A percentile compares a stretch with the other conserved stretches of the same genome.
Evolutionary conservation across 2,113 vertebrate genomes (phyloP).

Genomic region (Gulo gulo): DNA sequence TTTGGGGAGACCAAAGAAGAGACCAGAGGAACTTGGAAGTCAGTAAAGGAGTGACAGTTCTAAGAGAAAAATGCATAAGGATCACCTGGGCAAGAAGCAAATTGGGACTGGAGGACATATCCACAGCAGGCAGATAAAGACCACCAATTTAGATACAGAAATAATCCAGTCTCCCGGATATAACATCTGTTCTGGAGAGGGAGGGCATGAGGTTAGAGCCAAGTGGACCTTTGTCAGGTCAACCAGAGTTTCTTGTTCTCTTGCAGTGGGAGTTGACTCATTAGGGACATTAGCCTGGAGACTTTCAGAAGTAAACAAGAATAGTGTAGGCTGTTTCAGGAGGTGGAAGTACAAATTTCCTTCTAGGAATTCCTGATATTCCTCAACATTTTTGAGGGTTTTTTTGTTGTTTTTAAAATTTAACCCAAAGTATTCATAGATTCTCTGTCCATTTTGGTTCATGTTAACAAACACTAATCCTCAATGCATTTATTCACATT

Average conservation of each 20-base stretch:
- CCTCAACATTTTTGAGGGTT: not conserved
- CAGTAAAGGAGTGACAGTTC: not conserved
- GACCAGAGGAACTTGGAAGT: not conserved
- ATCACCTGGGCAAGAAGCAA: not conserved
- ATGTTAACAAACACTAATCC: slow-evolving; percentile 11
- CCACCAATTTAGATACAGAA: not conserved
- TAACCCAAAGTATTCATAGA: not conserved
- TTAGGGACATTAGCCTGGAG: not conserved
- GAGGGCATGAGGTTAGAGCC: not conserved
- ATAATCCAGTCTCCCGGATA: not conserved
- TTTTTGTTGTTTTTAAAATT: slow-evolving; percentile 34
- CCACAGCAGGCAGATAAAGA: not conserved
- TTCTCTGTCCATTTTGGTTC: slow-evolving; percentile 2
- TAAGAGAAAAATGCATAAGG: not conserved
- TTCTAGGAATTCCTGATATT: not conserved
- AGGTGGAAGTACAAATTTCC: not conserved
- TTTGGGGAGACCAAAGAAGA: not conserved
- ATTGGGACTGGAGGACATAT: not conserved
- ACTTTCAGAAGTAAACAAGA: not conserved
- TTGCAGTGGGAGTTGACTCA: not conserved
- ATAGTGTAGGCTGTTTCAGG: not conserved
- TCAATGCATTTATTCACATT: not conserved
- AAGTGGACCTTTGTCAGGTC: not conserved
- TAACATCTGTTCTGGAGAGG: not conserved
- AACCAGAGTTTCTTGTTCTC: not conserved